These are phyloP conservation scores for Cherax quadricarinatus DNA, from an alignment of 1,140 invertebrate species.

Conservation along the genomic window DNA sequence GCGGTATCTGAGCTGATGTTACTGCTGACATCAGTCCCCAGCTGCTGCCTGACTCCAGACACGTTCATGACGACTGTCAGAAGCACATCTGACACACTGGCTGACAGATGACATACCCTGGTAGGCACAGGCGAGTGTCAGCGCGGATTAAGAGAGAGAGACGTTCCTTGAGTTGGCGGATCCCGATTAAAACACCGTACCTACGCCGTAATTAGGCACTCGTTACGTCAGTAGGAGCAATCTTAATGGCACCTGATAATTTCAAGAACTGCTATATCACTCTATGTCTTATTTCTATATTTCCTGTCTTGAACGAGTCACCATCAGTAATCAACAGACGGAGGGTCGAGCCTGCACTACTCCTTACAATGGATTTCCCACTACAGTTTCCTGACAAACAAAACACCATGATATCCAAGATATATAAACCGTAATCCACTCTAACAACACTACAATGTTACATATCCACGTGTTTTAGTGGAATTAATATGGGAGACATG, in stretches of 20 bases:
- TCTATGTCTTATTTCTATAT: no score
- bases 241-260: neutral
- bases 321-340: neutral
- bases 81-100: neutral
- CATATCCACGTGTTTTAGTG: no score
- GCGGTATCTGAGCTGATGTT: neutral
- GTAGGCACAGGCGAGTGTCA: neutral
- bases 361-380: no score
- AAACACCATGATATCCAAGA: no score
- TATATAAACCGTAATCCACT: no score
- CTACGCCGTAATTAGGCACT: neutral
- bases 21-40: neutral
- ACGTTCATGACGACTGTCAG: slow-evolving; percentile 31
- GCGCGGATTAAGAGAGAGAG: neutral
- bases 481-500: no score
- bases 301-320: no score
- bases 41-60: slow-evolving; percentile 4
- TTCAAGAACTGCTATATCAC: no score
- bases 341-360: neutral
- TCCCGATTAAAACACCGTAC: no score
- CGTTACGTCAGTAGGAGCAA: neutral
- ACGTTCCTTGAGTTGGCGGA: neutral
- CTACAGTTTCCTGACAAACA: no score
- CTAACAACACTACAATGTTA: no score
- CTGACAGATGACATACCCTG: neutral